A percentile compares a stretch with the other conserved stretches of the same genome.
These are phyloP conservation scores for Coracias cyanogaster DNA, from an alignment of 2,797 vertebrate species.

Conservation along the genomic window DNA sequence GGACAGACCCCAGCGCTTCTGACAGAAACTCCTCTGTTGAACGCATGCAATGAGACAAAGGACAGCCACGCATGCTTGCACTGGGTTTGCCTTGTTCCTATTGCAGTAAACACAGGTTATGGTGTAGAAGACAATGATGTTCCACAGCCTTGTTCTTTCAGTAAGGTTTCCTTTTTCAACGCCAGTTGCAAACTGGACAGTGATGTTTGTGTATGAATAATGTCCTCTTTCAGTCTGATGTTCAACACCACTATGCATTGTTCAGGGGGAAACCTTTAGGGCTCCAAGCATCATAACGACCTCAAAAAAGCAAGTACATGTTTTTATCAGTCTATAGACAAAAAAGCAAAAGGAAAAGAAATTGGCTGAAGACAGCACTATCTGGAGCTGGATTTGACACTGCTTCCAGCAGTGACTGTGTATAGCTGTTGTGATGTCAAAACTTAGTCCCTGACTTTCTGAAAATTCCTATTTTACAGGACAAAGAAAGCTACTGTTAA, in stretches of 20 bases:
- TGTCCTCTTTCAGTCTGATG: background rate
- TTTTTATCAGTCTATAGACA: background rate
- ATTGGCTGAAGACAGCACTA: background rate
- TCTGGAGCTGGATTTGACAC: background rate
- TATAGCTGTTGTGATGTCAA: background rate
- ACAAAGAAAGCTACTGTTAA: background rate
- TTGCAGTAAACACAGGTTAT: constrained; percentile 49
- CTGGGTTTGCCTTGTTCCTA: constrained; percentile 32
- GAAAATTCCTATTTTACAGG: background rate
- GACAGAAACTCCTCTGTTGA: constrained; percentile 49
- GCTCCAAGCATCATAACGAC: background rate
- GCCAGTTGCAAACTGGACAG: constrained; percentile 21
- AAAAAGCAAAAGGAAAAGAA: background rate
- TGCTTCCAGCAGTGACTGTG: background rate
- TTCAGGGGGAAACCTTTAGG: constrained; percentile 1
- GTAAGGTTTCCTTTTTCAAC: background rate
- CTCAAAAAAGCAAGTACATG: background rate
- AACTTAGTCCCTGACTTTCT: background rate
- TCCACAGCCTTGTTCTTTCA: constrained; percentile 32
- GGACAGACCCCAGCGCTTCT: background rate
- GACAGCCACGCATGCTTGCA: background rate
- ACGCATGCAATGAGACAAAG: background rate
- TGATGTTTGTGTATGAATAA: background rate
- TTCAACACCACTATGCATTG: constrained; percentile 14
- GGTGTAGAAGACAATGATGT: constrained; percentile 23